Evolutionary conservation across 92 coral and sea anemone genomes (phyloP), one percentile per base, ranked within the genome.

Genomic region (Epizoanthus stellaris): DNA sequence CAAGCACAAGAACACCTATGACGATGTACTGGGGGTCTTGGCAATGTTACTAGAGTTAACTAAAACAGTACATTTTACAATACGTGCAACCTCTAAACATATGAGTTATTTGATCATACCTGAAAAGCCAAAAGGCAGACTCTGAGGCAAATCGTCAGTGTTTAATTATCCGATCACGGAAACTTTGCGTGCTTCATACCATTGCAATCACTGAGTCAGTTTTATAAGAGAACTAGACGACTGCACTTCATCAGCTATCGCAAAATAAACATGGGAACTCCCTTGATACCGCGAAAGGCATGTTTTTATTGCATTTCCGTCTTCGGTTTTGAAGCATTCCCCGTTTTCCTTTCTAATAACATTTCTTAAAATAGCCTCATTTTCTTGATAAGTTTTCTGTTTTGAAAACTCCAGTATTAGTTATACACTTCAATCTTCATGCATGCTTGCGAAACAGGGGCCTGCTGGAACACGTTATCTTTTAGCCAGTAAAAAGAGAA

Each of bases 261-360:
- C 20, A 68, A 39, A 39, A 68, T 38, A 68, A 38, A 38, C 49
- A 68, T n/a, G 19, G 42, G 17, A 68, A 68, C 39, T 25, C 20
- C n/a, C 17, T 3, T 7, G 49, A 52, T 15, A 9, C 56, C 56
- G 56, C 42, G 73, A 68, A 36, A 40, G 73, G 73, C 49, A 68
- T 68, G 73, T 68, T 67, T 67, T 67, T 68, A 34, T 14, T 36
- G 16, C 23, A 36, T 25, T 34, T 68, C 73, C 73, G 73, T 38
- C 49, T 36, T 68, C n/a, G 73, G 73, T 68, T 38, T 68, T 4
- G n/a, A 66, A 12, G 39, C 17, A 66, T 66, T 66, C 70, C 43
- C 43, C n/a, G n/a, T 66, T 66, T 25, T 30, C 70, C 38, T 34
- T 66, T 66, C 21, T 8, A 66, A 39, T 66, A 23, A 52, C 14